A percentile compares a stretch with the other conserved stretches of the same genome.
Evolutionary conservation across 2,113 vertebrate genomes (phyloP).

Genomic region (Halichoeres trimaculatus): DNA sequence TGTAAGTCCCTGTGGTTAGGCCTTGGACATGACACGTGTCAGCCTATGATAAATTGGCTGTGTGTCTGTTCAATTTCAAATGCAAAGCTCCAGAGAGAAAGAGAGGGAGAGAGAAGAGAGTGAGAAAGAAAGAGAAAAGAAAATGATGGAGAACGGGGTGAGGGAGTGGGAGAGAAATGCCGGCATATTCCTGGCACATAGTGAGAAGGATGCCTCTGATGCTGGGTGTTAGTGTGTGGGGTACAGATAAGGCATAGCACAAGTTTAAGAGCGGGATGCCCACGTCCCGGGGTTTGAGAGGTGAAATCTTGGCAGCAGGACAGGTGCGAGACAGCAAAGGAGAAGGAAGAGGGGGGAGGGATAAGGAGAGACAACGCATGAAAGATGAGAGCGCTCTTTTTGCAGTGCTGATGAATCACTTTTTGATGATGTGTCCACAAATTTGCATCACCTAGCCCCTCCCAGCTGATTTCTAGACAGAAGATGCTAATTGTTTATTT

Average conservation of each 20-base stretch:
- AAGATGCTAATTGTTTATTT: slow-evolving; percentile 53
- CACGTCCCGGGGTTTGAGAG: slow-evolving; percentile 89
- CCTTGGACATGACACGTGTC: slow-evolving; percentile 99
- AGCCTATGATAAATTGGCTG: slow-evolving; percentile 99
- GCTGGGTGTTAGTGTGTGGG: slow-evolving; percentile 91
- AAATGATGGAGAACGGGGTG: slow-evolving; percentile 68
- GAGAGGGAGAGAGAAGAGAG: slow-evolving; percentile 61
- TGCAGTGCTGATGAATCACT: slow-evolving; percentile 88
- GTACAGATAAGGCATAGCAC: slow-evolving; percentile 91
- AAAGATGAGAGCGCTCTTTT: slow-evolving; percentile 81
- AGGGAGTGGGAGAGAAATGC: slow-evolving; percentile 58
- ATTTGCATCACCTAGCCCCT: slow-evolving; percentile 76
- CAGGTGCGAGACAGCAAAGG: slow-evolving; percentile 78
- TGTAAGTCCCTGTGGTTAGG: slow-evolving; percentile 95
- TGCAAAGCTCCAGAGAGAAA: slow-evolving; percentile 97
- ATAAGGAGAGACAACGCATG: slow-evolving; percentile 67
- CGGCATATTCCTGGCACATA: slow-evolving; percentile 89
- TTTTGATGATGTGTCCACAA: slow-evolving; percentile 86
- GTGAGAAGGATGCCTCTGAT: slow-evolving; percentile 91
- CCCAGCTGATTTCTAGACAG: slow-evolving; percentile 53
- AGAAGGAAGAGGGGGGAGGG: slow-evolving; percentile 37
- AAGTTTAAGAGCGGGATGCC: slow-evolving; percentile 93
- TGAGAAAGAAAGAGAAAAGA: slow-evolving; percentile 82
- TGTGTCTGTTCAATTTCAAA: slow-evolving; percentile 99
- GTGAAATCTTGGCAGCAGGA: slow-evolving; percentile 93